Conservation (phyloP, 2,797 vertebrate species). For the Poeciliopsis gracilis region DNA sequence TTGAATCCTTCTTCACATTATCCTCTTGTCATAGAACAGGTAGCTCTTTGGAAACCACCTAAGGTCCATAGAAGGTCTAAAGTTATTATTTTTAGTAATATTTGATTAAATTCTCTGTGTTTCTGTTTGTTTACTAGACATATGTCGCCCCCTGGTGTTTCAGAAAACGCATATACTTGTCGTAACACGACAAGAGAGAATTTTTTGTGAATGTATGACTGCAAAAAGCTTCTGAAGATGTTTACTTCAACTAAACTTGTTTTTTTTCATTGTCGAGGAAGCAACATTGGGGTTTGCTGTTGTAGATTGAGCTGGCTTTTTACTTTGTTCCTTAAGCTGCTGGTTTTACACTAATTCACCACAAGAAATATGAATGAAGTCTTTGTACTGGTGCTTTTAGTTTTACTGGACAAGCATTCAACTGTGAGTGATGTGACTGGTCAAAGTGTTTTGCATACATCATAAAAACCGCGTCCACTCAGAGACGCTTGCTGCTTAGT, state of each 20-base stretch:
- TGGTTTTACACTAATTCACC: constrained; percentile 43
- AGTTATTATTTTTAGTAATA: constrained; percentile 24
- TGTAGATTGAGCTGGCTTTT: constrained; percentile 38
- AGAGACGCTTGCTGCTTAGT: constrained; percentile 16
- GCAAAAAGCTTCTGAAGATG: constrained; percentile 8
- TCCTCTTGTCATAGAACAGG: constrained; percentile 19
- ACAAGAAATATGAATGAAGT: constrained; percentile 28
- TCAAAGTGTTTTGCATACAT: constrained; percentile 6
- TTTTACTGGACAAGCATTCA: constrained; percentile 30
- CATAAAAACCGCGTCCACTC: constrained; percentile 15
- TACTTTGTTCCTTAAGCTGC: constrained; percentile 66
- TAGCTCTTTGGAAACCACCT: constrained; percentile 46
- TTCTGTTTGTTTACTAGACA: constrained; percentile 6
- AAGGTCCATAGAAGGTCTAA: not conserved
- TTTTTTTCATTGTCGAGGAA: constrained; percentile 27
- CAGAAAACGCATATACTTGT: constrained; percentile 22
- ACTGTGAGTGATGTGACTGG: constrained; percentile 17
- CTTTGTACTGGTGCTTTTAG: constrained; percentile 13
- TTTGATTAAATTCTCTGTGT: constrained; percentile 7
- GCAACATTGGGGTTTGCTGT: constrained; percentile 15
- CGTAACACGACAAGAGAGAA: too few relatives aligned
- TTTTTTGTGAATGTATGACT: not conserved
- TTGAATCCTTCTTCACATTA: constrained; percentile 2
- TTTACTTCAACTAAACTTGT: constrained; percentile 3
- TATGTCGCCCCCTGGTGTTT: constrained; percentile 48